Conservation (phyloP, 2,797 vertebrate genomes). For the Poecile montanus region DNA sequence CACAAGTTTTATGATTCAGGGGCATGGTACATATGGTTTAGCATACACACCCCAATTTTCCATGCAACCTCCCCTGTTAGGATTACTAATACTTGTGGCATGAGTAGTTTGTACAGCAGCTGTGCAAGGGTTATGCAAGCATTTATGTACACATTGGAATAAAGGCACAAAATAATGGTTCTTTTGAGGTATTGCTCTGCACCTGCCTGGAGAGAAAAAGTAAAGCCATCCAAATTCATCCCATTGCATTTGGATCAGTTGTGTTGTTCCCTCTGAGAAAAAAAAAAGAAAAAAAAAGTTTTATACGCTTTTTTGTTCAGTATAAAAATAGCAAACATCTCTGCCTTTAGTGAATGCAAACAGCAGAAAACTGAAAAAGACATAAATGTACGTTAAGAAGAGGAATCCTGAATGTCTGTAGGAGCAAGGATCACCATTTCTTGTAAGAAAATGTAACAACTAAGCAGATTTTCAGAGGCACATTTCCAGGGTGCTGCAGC, state of each 20-base stretch:
- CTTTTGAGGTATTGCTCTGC: slow-evolving; percentile 60
- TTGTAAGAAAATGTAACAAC: neutral
- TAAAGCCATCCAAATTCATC: slow-evolving; percentile 28
- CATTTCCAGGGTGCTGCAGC: neutral
- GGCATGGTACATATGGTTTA: slow-evolving; percentile 70
- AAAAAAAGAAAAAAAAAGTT: neutral
- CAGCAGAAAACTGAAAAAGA: neutral
- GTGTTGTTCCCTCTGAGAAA: neutral
- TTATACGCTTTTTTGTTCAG: neutral
- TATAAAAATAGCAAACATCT: neutral
- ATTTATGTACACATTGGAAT: slow-evolving; percentile 60
- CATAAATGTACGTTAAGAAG: neutral
- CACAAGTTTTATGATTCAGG: slow-evolving; percentile 62
- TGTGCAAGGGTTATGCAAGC: slow-evolving; percentile 72
- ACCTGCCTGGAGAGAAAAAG: slow-evolving; percentile 46
- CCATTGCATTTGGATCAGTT: neutral
- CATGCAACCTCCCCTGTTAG: slow-evolving; percentile 70
- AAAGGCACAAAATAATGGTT: slow-evolving; percentile 62
- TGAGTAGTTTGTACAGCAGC: slow-evolving; percentile 68
- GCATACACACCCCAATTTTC: slow-evolving; percentile 72
- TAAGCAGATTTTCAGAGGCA: neutral
- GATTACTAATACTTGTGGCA: slow-evolving; percentile 73
- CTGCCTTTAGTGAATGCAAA: neutral
- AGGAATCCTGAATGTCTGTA: neutral
- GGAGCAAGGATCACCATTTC: neutral